Evolutionary conservation across 1,140 invertebrate species (phyloP).

Genomic region (Argopecten irradians): DNA sequence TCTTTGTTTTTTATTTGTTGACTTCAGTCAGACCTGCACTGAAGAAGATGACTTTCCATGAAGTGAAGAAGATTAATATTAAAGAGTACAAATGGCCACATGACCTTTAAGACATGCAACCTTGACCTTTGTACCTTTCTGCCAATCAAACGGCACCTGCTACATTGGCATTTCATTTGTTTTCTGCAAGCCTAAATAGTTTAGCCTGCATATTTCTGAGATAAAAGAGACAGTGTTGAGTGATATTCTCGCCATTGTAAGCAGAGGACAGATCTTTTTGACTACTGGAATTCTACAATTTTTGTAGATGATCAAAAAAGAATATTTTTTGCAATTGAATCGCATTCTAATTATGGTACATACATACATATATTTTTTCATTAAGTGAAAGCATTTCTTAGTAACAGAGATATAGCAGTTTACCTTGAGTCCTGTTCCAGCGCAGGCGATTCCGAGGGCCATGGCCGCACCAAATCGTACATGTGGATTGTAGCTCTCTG

Average conservation of each 20-base stretch:
- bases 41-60: background rate
- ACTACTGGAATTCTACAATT: too few species aligned
- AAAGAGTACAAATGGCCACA: background rate
- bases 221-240: too few species aligned
- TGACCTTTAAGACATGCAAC: background rate
- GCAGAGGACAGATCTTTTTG: too few species aligned
- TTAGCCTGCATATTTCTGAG: too few species aligned
- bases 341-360: too few species aligned
- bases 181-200: too few species aligned
- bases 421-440: slow-evolving; percentile 92
- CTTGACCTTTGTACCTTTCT: background rate
- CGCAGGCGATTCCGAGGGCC: slow-evolving; percentile 99
- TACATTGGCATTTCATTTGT: too few species aligned
- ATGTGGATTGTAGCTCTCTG: slow-evolving; percentile 99
- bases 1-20: background rate
- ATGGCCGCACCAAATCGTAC: slow-evolving; percentile 99
- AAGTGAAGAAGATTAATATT: background rate
- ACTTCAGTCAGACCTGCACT: background rate
- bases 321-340: too few species aligned
- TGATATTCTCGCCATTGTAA: too few species aligned
- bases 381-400: too few species aligned
- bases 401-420: background rate
- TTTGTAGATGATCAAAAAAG: too few species aligned
- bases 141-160: background rate
- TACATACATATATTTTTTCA: too few species aligned